A percentile compares a stretch with the other conserved stretches of the same genome.
Conservation (phyloP, 2,888 invertebrate genomes). For the Epirrhoe tristata region DNA sequence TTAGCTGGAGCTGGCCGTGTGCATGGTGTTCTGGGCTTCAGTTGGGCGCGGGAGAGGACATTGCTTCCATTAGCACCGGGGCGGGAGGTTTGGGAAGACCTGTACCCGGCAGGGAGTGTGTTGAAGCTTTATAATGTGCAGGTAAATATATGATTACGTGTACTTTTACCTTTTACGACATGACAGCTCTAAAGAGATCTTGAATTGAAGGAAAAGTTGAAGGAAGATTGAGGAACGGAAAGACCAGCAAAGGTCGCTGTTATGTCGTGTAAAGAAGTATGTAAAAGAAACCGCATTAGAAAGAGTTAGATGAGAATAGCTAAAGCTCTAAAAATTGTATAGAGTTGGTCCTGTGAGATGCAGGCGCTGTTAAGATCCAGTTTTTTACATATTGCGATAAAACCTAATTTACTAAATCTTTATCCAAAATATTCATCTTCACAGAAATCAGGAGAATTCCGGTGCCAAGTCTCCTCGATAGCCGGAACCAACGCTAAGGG, state of each 20-base stretch:
- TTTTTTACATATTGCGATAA: background rate
- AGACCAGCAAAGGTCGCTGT: no score
- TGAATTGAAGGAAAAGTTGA: no score
- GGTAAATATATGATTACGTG: conserved; percentile 81
- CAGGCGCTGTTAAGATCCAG: no score
- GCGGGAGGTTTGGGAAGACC: conserved; percentile 93
- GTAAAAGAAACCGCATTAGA: no score
- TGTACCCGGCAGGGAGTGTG: conserved; percentile 93
- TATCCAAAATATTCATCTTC: background rate
- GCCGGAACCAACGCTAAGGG: conserved; percentile 79
- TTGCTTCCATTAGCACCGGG: conserved; percentile 90
- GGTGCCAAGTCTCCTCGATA: conserved; percentile 88
- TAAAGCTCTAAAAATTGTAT: no score
- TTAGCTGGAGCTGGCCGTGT: conserved; percentile 87
- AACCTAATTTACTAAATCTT: background rate
- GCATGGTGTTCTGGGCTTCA: conserved; percentile 90
- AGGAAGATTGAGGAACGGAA: no score
- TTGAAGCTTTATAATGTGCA: conserved; percentile 91
- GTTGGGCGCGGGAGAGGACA: conserved; percentile 92
- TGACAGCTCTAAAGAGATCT: no score
- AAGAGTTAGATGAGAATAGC: no score
- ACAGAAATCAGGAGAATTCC: conserved; percentile 91
- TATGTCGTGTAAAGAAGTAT: no score
- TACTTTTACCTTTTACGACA: no score
- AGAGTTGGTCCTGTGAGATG: no score